Evolutionary conservation across 1,140 invertebrate genomes (phyloP), one percentile per base, ranked within the genome.

Genomic region (Neodiprion lecontei): DNA sequence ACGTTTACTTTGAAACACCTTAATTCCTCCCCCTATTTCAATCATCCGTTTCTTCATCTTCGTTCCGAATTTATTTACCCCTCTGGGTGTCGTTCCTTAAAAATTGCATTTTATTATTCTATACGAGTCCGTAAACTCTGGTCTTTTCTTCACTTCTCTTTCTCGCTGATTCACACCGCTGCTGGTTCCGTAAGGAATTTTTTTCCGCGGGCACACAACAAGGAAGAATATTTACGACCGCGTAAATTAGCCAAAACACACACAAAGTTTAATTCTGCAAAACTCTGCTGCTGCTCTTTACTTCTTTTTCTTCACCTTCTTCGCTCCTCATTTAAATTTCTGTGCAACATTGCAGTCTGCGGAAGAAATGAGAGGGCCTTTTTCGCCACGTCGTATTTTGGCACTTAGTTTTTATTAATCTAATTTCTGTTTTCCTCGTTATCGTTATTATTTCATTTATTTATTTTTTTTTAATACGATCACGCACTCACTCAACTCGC

Each of bases 391-490:
- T 21, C 48, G 11, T 72, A 70, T 50, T 72, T 69, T 72, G 69
- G 14, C 21, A 68, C 70, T 74, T 66, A 14, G 5, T 40, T 40
- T 40, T 40, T 40, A 40, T 40, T 40, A 3, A 40, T 40, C 5
- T 40, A 1, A 40, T 40, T 40, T 40, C 28, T 40, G 28, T 40
- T 40, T 40, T 40, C 28, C 0, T 40, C 28, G 5, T 5, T 40
- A 40, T 40, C 5, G 5, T 40, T 4, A 40, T 40, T 40, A 0
- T 40, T 80, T 82, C 83, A 86, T 84, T 83, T 84, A 79, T 85
- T 80, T 72, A 70, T 70, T 70, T 71, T 73, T 83, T 84, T 83
- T 85, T 86, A 83, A 82, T 80, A 80, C 75, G 80, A 77, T 72
- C 72, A 75, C 84, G 85, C 85, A 86, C 74, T 77, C 78, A 86